Evolutionary conservation across 2,113 vertebrate species (phyloP).

Genomic region (Platycercus adscitus): DNA sequence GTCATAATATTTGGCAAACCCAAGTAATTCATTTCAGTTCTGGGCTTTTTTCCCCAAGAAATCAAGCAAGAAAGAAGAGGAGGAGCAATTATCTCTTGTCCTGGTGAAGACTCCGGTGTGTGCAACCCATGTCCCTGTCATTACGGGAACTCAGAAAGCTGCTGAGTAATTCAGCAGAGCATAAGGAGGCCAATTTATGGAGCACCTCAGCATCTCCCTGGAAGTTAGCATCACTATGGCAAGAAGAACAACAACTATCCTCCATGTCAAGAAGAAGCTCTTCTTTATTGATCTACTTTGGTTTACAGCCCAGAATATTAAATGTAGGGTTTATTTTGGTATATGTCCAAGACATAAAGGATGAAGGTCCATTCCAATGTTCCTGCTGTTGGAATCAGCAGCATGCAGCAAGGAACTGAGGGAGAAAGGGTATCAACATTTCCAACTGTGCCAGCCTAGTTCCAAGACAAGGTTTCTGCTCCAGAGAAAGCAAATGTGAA

Average conservation of each 20-base stretch:
- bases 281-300: background rate
- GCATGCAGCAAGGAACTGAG: rapidly evolving
- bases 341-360: background rate
- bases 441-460: background rate
- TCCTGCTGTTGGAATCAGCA: background rate
- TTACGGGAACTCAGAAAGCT: background rate
- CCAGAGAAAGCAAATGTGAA: background rate
- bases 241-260: background rate
- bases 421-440: background rate
- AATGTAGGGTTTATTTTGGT: background rate
- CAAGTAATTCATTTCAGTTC: slow-evolving; percentile 42
- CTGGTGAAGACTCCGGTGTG: background rate
- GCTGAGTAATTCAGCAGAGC: background rate
- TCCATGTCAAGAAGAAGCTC: background rate
- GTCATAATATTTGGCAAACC: slow-evolving; percentile 39
- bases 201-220: background rate
- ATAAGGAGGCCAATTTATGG: background rate
- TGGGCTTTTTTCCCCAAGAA: background rate
- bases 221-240: background rate
- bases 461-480: background rate
- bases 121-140: background rate
- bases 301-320: background rate
- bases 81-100: background rate
- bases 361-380: rapidly evolving
- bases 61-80: background rate